Evolutionary conservation across 1,140 invertebrate genomes (phyloP), one percentile per base, ranked within the genome.

Genomic region (Nephila pilipes): DNA sequence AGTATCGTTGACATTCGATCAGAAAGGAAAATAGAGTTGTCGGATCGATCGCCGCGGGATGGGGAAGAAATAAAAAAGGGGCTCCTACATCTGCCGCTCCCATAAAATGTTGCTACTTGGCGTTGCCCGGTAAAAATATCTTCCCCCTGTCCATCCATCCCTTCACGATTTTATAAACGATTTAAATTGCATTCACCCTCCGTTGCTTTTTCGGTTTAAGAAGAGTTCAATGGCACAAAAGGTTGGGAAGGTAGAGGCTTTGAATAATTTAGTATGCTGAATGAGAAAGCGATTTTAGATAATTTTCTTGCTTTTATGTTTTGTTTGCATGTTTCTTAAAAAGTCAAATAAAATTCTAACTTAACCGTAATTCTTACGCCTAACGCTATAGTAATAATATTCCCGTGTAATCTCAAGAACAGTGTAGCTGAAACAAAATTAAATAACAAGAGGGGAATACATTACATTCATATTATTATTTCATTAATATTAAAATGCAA

Each of bases 1-100:
- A 87, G 91, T 92, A 92, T 92, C 91, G 91, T 92, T 92, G 91
- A 87, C 91, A 92, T 92, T 92, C 91, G 91, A 92, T 92, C 91
- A 92, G 91, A 92, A 80, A 79, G 85, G 83, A 80, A 92, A 92
- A 92, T 92, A 92, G 91, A 92, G 91, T 92, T 92, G 91, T 92
- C 65, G 83, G 14, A 92, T 92, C 91, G 91, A 92, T 92, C 91
- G 57, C 29, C 80, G 10, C 16, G 36, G 80, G 58, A 36, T 25
- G 46, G 65, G 20, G 83, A 75, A 38, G 16, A 60, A 69, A 69
- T 25, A 92, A 60, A 83, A 81, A 65, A 57, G 32, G 22, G 60
- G 22, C 29, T 25, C 14, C 90, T 83, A 58, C 80, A 81, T 79
- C 91, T 87, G 63, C 60, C 57, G 83, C n/a, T 87, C 65, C 91